Evolutionary conservation across 2,797 vertebrate species (phyloP).

Genomic region (Argentina silus): DNA sequence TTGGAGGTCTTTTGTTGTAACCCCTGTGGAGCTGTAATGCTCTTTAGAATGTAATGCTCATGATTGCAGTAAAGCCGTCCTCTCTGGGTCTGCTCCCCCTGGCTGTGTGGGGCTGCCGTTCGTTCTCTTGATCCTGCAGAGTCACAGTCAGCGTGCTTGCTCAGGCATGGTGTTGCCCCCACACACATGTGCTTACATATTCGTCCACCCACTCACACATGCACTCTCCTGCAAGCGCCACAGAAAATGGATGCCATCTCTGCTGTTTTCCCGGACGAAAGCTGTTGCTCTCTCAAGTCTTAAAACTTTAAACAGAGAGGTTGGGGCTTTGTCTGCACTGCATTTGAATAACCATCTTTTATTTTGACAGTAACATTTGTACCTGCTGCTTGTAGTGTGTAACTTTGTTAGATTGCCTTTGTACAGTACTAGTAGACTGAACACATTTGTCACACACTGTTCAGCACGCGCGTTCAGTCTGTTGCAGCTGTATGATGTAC

Average conservation of each 20-base stretch:
- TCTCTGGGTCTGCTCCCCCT: not conserved
- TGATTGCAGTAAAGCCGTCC: not conserved
- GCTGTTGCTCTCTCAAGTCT: not conserved
- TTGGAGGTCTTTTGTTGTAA: not conserved
- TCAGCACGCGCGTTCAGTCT: constrained; percentile 38
- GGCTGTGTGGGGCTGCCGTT: not conserved
- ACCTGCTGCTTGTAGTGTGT: not conserved
- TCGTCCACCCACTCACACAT: constrained; percentile 31
- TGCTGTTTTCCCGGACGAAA: not conserved
- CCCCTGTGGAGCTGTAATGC: not conserved
- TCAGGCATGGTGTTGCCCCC: constrained; percentile 27
- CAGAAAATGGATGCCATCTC: constrained; percentile 41
- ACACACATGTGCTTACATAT: constrained; percentile 39
- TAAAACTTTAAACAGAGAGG: too few species aligned
- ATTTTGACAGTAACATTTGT: too few species aligned
- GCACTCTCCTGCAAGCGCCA: constrained; percentile 36
- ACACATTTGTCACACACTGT: not conserved
- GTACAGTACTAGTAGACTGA: not conserved
- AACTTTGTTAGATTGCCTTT: not conserved
- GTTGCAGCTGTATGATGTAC: constrained; percentile 49
- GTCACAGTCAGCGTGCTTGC: constrained; percentile 44
- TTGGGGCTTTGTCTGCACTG: too few species aligned
- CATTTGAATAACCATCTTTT: too few species aligned
- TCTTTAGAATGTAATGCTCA: not conserved
- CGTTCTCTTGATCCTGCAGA: constrained; percentile 38